A percentile compares a stretch with the other conserved stretches of the same genome.
Conservation (phyloP, 2,113 vertebrate species). For the Myiopsitta monachus region DNA sequence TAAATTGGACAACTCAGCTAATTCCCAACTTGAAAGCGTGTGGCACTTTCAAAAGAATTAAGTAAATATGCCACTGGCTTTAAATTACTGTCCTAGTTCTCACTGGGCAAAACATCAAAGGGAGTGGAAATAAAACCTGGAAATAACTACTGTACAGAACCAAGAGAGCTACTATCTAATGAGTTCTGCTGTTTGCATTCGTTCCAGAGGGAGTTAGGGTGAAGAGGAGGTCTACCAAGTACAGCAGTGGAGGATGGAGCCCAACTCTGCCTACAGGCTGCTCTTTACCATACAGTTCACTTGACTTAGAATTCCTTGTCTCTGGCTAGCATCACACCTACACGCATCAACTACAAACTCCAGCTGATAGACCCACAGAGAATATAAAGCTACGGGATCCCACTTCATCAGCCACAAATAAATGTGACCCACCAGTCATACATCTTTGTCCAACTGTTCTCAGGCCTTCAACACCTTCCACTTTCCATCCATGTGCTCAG, state of each 20-base stretch:
- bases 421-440: not conserved
- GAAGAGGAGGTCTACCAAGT: not conserved
- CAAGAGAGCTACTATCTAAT: not conserved
- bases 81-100: slow-evolving; percentile 16
- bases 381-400: not conserved
- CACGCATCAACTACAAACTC: accelerated
- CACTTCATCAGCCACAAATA: not conserved
- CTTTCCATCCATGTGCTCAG: not conserved
- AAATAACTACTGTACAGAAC: not conserved
- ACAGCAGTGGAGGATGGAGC: not conserved
- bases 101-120: slow-evolving; percentile 45
- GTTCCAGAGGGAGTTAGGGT: not conserved
- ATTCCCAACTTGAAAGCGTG: not conserved
- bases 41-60: slow-evolving; percentile 18
- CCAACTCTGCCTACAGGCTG: not conserved
- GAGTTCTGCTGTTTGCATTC: not conserved
- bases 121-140: not conserved
- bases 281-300: not conserved
- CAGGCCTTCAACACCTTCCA: not conserved
- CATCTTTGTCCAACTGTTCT: not conserved
- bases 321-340: not conserved
- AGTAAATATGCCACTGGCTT: slow-evolving; percentile 43
- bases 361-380: not conserved
- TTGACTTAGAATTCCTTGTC: not conserved
- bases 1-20: slow-evolving; percentile 6